These are phyloP conservation scores for Varanus salvator DNA, from an alignment of 2,113 vertebrate genomes.

Conservation along the genomic window DNA sequence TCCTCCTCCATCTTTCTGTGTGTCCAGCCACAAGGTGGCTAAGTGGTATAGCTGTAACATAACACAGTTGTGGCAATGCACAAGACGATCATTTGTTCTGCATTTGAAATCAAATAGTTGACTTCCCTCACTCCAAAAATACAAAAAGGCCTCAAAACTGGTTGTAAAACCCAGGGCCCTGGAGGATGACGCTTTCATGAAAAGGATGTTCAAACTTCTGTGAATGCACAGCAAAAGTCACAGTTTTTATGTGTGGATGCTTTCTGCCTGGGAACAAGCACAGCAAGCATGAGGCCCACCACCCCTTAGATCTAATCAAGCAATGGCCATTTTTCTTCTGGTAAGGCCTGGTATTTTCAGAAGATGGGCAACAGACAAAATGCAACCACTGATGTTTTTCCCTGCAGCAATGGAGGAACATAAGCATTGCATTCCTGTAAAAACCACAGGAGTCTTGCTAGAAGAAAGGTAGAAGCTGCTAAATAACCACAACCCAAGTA, in stretches of 20 bases:
- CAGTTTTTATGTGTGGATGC: neutral
- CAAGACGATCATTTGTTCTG: no score
- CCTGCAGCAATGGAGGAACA: accelerated
- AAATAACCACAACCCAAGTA: neutral
- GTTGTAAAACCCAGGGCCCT: no score
- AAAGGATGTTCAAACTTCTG: neutral
- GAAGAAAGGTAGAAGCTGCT: neutral
- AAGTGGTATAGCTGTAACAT: no score
- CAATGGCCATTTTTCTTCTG: neutral
- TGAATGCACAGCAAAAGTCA: neutral
- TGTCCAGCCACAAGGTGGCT: no score
- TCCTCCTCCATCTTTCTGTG: no score
- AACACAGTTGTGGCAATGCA: no score
- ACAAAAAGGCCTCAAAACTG: no score
- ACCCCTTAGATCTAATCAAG: neutral
- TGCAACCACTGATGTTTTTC: neutral
- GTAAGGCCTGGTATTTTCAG: neutral
- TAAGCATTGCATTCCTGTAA: neutral
- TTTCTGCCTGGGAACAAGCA: neutral
- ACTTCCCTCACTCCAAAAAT: no score
- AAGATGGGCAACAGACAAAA: neutral
- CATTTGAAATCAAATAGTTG: no score
- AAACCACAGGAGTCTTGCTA: neutral
- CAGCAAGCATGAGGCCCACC: neutral
- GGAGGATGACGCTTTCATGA: no score